Conservation (phyloP, 2,113 vertebrate species). For the Orcinus orca region DNA sequence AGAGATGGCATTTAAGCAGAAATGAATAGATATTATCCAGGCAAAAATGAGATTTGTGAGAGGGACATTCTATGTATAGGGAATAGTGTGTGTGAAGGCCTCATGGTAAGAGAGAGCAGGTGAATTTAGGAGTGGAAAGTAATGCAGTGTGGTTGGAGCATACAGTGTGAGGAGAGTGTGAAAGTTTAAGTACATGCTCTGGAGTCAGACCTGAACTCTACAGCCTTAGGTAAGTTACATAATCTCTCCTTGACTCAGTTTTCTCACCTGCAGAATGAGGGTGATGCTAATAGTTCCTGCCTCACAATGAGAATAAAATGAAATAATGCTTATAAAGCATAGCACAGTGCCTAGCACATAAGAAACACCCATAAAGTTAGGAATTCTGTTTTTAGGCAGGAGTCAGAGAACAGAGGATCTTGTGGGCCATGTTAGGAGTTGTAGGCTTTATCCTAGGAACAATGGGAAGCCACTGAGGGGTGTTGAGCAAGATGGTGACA, state of each 20-base stretch:
- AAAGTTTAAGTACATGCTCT: background rate
- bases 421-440: background rate
- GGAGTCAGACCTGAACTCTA: background rate
- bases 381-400: conserved; percentile 14
- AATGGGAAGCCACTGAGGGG: background rate
- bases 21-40: background rate
- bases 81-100: background rate
- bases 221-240: background rate
- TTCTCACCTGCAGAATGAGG: background rate
- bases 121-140: conserved; percentile 26
- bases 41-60: conserved; percentile 15
- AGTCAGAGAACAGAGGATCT: background rate
- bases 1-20: conserved; percentile 35
- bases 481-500: background rate
- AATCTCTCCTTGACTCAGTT: conserved; percentile 37
- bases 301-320: background rate
- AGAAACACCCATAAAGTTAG: background rate
- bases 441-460: background rate
- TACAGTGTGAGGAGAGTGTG: background rate
- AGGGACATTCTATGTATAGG: background rate
- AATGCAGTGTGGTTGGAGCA: background rate
- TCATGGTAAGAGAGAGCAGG: background rate
- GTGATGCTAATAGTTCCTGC: background rate
- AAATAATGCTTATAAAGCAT: background rate
- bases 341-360: background rate